These are phyloP conservation scores for Drosophila pachea DNA, from an alignment of 1,140 invertebrate genomes.

Conservation along the genomic window DNA sequence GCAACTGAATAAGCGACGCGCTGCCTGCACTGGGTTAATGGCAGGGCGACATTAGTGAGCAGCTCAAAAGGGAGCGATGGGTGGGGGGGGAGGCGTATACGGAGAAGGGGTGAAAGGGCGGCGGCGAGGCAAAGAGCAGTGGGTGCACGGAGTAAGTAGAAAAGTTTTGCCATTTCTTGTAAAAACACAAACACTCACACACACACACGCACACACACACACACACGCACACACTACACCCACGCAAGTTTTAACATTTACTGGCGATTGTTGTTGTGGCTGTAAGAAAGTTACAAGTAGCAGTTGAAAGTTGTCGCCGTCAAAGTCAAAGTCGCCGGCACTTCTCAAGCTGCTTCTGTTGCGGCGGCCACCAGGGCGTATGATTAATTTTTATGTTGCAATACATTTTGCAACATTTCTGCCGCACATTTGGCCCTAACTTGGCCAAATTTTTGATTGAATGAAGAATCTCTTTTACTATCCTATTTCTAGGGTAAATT, in stretches of 20 bases:
- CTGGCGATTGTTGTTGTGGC: slow-evolving; percentile 33
- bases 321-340: slow-evolving; percentile 34
- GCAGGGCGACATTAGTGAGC: slow-evolving; percentile 25
- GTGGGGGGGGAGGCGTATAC: too few relatives aligned
- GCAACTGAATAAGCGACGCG: slow-evolving; percentile 13
- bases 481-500: too few relatives aligned
- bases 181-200: too few relatives aligned
- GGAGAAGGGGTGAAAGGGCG: not conserved
- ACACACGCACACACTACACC: too few relatives aligned
- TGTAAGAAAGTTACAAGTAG: slow-evolving; percentile 72
- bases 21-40: slow-evolving; percentile 34
- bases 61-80: not conserved
- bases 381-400: slow-evolving; percentile 69
- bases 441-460: too few relatives aligned
- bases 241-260: slow-evolving; percentile 66
- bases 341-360: not conserved
- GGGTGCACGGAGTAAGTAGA: slow-evolving; percentile 33
- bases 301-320: slow-evolving; percentile 67
- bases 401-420: too few relatives aligned
- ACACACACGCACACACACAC: slow-evolving; percentile 8
- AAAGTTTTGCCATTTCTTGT: slow-evolving; percentile 45
- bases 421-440: too few relatives aligned
- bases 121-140: not conserved
- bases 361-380: slow-evolving; percentile 51
- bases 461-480: too few relatives aligned